Evolutionary conservation across 2,113 vertebrate genomes (phyloP).

Genomic region (Neolamprologus sp.): DNA sequence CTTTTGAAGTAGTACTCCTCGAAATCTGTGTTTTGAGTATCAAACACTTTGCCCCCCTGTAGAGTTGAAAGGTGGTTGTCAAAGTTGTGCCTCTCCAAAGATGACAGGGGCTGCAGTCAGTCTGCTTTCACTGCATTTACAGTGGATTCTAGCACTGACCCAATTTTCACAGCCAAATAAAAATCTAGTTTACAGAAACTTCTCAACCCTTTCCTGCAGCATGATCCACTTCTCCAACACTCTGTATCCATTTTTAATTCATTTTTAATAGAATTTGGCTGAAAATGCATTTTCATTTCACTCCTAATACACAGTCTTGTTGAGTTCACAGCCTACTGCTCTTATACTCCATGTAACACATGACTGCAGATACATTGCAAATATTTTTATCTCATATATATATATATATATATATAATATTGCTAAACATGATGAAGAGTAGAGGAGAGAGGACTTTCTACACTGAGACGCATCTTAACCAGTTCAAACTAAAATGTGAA

Average conservation of each 20-base stretch:
- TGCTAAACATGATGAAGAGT: not conserved
- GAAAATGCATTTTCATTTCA: not conserved
- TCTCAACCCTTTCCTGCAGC: not conserved
- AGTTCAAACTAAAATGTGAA: not conserved
- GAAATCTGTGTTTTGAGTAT: not conserved
- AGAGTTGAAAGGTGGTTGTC: conserved; percentile 11
- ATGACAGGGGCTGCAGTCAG: not conserved
- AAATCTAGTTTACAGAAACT: not conserved
- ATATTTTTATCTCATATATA: not conserved
- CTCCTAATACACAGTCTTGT: not conserved
- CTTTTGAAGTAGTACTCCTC: not conserved
- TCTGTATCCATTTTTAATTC: not conserved
- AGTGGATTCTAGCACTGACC: not conserved
- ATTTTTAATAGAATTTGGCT: not conserved
- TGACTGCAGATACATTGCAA: not conserved
- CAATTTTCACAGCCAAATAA: conserved; percentile 2
- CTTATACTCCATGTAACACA: not conserved
- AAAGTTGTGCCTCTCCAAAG: not conserved
- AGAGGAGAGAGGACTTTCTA: not conserved
- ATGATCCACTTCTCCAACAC: not conserved
- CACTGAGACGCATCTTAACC: not conserved
- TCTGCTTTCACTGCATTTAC: not conserved
- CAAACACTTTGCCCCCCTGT: not conserved
- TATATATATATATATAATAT: not conserved
- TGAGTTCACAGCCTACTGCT: not conserved